Conservation (phyloP, 1,140 invertebrate genomes). For the Holotrichia oblita region DNA sequence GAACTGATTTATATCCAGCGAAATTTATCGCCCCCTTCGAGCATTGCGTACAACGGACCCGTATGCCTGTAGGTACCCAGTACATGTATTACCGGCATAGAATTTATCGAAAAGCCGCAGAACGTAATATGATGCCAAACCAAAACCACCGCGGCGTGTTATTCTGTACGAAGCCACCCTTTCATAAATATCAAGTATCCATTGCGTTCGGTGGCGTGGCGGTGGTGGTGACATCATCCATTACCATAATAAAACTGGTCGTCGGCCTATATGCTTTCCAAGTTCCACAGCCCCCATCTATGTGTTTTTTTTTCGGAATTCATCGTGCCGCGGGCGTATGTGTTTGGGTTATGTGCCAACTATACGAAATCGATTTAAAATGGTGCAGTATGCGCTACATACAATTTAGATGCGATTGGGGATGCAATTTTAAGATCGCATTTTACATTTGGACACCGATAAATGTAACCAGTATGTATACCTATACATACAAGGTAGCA, state of each 20-base stretch:
- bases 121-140: slow-evolving; percentile 38
- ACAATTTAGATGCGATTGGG: too few species aligned
- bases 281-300: slow-evolving; percentile 12
- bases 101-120: slow-evolving; percentile 38
- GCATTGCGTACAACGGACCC: background rate
- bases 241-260: slow-evolving; percentile 40
- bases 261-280: background rate
- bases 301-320: slow-evolving; percentile 9
- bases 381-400: too few species aligned
- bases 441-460: background rate
- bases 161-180: slow-evolving; percentile 34
- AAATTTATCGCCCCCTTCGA: background rate
- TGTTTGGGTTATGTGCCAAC: background rate
- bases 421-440: too few species aligned
- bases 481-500: too few species aligned
- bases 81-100: background rate
- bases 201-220: slow-evolving; percentile 33
- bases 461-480: too few species aligned
- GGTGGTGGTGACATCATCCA: slow-evolving; percentile 39
- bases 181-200: slow-evolving; percentile 40
- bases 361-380: background rate
- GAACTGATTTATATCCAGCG: slow-evolving; percentile 2
- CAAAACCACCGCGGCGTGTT: slow-evolving; percentile 21
- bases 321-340: background rate
- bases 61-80: background rate